Conservation (phyloP, 2,888 invertebrate genomes). For the Mythimna loreyi region DNA sequence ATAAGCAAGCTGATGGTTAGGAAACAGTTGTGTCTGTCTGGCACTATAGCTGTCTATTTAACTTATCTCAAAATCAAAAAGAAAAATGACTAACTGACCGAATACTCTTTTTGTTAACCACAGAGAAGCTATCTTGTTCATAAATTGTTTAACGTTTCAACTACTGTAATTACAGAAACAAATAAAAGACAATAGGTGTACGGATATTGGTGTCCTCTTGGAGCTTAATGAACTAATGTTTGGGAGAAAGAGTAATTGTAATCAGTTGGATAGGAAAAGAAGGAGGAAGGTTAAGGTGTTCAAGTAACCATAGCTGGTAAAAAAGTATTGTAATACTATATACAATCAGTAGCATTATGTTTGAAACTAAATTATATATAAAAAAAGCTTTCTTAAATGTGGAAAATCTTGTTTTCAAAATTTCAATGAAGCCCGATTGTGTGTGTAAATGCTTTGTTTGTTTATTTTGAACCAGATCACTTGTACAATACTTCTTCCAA, state of each 20-base stretch:
- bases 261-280: not conserved
- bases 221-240: too few relatives aligned
- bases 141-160: too few relatives aligned
- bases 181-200: too few relatives aligned
- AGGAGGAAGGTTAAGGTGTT: not conserved
- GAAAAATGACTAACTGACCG: too few relatives aligned
- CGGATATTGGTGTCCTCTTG: too few relatives aligned
- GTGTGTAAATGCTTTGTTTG: not conserved
- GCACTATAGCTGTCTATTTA: slow-evolving; percentile 9
- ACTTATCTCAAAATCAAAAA: slow-evolving; percentile 33
- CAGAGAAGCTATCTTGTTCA: slow-evolving; percentile 3
- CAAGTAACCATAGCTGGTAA: not conserved
- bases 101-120: slow-evolving; percentile 8
- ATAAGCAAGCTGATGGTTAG: slow-evolving; percentile 9
- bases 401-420: not conserved
- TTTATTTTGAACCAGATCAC: not conserved
- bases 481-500: not conserved
- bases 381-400: not conserved
- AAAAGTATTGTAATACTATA: not conserved
- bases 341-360: slow-evolving; percentile 2
- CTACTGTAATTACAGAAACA: too few relatives aligned
- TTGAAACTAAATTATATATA: too few relatives aligned
- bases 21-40: slow-evolving; percentile 10
- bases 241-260: not conserved
- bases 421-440: too few relatives aligned